Evolutionary conservation across 2,888 invertebrate species (phyloP), one percentile per base, ranked within the genome.

Genomic region (Eremobia ochroleuca): DNA sequence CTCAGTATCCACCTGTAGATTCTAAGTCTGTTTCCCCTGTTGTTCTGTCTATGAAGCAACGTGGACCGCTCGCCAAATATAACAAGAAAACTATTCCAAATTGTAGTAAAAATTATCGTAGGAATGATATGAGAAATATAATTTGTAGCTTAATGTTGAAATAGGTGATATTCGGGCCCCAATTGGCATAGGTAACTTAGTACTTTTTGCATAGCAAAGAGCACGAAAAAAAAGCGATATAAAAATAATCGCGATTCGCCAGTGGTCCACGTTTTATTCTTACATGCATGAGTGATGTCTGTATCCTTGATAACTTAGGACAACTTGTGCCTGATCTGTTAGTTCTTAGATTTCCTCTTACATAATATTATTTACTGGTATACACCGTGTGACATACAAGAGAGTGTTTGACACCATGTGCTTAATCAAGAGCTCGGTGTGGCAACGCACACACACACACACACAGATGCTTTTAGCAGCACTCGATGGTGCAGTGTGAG

Each of bases 1-100:
- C 90, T 93, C 90, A 89, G 87, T 94, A 94, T 93, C 91, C 93
- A 94, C 94, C 93, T 91, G 95, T 96, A 95, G 95, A 89, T 89
- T 91, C 90, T 91, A 91, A 91, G 86, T 92, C 92, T 92, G 88
- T 91, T 88, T 91, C 89, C 93, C 91, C 90, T 92, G 89, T 93
- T 92, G 89, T 93, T 90, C 91, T 93, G 87, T 93, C 89, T 91
- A 82, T 90, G 85, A 72, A 77, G 68, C 85, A 88, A 91, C 91
- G 90, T 91, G 91, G 91, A 93, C 92, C 92, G 91, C 91, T 94
- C 86, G 90, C 91, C 71, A 74, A 72, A 82, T n/a, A 62, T 28
- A 55, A 69, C 21, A 55, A 64, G 9, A 64, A 55, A 43, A 58
- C 9, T 64, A 66, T 71, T 62, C 65, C n/a, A 76, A 70, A 68